Conservation (phyloP, 1,140 invertebrate genomes). For the Coelopa frigida region DNA sequence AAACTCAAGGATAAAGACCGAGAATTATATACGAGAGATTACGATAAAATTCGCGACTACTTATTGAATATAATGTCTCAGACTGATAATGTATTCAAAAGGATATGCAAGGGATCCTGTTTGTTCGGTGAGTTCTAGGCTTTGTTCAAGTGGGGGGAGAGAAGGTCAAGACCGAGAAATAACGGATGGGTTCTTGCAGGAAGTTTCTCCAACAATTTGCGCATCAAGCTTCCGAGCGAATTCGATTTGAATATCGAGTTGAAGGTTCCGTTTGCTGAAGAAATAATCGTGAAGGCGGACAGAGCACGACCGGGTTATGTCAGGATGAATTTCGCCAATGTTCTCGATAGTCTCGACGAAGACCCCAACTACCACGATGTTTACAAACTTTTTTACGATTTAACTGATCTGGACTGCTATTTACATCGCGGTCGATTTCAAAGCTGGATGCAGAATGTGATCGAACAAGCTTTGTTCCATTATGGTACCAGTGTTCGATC, state of each 20-base stretch:
- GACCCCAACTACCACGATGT: not conserved
- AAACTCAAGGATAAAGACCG: constrained; percentile 11
- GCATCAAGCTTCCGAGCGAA: constrained; percentile 14
- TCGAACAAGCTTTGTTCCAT: constrained; percentile 3
- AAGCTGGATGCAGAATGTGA: constrained; percentile 17
- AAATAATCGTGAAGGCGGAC: constrained; percentile 13
- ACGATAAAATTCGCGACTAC: constrained; percentile 9
- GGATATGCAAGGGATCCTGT: constrained; percentile 11
- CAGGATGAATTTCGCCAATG: constrained; percentile 18
- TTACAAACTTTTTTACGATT: not conserved
- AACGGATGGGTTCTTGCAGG: constrained; percentile 12
- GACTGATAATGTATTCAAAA: constrained; percentile 8
- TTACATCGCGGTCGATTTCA: constrained; percentile 12
- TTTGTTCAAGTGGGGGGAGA: constrained; percentile 14
- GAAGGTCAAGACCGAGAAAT: not conserved
- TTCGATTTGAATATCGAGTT: constrained; percentile 24
- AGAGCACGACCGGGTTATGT: constrained; percentile 19
- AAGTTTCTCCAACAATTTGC: constrained; percentile 17
- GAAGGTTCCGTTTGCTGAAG: constrained; percentile 12
- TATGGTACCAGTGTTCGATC: not conserved
- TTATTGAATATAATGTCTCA: constrained; percentile 8
- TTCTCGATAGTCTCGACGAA: not conserved
- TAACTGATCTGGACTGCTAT: constrained; percentile 12
- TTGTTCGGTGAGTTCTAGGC: constrained; percentile 17
- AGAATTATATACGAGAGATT: constrained; percentile 10